These are phyloP conservation scores for Melinaea marsaeus DNA, from an alignment of 2,888 invertebrate genomes.

Conservation along the genomic window DNA sequence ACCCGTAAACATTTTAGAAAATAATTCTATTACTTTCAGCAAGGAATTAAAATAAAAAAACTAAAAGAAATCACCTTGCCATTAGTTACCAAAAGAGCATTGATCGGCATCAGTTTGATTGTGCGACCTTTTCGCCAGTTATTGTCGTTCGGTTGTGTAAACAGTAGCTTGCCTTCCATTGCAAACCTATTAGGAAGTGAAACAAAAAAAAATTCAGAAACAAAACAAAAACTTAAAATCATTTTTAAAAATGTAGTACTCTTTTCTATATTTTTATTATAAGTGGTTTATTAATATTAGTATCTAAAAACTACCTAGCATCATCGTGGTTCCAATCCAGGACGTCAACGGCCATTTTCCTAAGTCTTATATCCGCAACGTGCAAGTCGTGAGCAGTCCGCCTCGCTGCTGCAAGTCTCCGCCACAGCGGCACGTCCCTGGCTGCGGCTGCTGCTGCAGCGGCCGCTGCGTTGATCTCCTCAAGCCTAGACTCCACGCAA, in stretches of 20 bases:
- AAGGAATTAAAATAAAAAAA: background rate
- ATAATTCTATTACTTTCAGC: background rate
- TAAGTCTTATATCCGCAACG: conserved; percentile 91
- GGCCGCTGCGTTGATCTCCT: conserved; percentile 95
- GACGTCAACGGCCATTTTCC: conserved; percentile 95
- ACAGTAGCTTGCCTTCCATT: conserved; percentile 91
- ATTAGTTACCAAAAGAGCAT: conserved; percentile 93
- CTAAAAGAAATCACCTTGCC: conserved; percentile 83
- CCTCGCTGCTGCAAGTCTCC: conserved; percentile 88
- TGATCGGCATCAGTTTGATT: conserved; percentile 91
- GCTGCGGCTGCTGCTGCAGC: conserved; percentile 94
- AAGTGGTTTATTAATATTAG: background rate
- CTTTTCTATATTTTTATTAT: no score
- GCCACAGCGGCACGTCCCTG: conserved; percentile 91
- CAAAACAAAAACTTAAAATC: no score
- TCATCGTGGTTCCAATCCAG: conserved; percentile 97
- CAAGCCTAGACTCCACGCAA: conserved; percentile 94
- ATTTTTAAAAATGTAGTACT: no score
- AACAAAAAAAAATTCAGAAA: background rate
- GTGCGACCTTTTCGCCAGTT: conserved; percentile 94
- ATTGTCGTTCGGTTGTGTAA: conserved; percentile 93
- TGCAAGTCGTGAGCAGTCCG: conserved; percentile 90
- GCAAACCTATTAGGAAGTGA: conserved; percentile 79
- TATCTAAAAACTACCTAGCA: conserved; percentile 69
- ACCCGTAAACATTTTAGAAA: no score